Conservation (phyloP, 1,140 invertebrate genomes). For the Stegodyphus mimosarum region DNA sequence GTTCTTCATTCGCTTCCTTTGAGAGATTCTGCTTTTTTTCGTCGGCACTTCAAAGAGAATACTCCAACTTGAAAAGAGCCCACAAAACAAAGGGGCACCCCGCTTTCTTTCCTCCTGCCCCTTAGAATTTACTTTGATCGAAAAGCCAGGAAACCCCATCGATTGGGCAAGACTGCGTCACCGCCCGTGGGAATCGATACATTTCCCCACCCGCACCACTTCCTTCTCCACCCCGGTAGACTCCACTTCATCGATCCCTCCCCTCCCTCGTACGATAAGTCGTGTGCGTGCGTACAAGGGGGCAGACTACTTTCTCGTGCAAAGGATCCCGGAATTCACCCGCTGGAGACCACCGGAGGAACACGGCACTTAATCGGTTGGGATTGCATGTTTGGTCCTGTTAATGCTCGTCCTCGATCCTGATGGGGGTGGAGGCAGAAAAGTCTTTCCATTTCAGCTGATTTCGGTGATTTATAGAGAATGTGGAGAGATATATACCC, state of each 20-base stretch:
- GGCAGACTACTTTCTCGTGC: too few relatives aligned
- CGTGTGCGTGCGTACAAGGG: conserved; percentile 15
- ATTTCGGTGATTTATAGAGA: conserved; percentile 1
- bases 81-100: conserved; percentile 1
- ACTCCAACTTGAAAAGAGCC: too few relatives aligned
- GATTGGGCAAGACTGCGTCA: conserved; percentile 35
- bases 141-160: conserved; percentile 1
- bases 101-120: not conserved
- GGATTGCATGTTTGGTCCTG: conserved; percentile 18
- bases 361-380: not conserved
- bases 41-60: too few relatives aligned
- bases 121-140: conserved; percentile 26
- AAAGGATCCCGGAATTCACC: not conserved
- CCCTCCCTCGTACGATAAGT: not conserved
- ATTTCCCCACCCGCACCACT: not conserved
- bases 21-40: too few relatives aligned
- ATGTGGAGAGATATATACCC: not conserved
- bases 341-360: conserved; percentile 17
- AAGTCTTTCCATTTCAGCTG: conserved; percentile 21
- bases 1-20: too few relatives aligned
- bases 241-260: conserved; percentile 24
- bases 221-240: too few relatives aligned
- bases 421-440: not conserved
- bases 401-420: conserved; percentile 16
- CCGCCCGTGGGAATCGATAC: conserved; percentile 19